Percentiles rank a stretch among this genome's conserved stretches.
Evolutionary conservation across 2,797 vertebrate species (phyloP).

Genomic region (Sardinella longiceps): DNA sequence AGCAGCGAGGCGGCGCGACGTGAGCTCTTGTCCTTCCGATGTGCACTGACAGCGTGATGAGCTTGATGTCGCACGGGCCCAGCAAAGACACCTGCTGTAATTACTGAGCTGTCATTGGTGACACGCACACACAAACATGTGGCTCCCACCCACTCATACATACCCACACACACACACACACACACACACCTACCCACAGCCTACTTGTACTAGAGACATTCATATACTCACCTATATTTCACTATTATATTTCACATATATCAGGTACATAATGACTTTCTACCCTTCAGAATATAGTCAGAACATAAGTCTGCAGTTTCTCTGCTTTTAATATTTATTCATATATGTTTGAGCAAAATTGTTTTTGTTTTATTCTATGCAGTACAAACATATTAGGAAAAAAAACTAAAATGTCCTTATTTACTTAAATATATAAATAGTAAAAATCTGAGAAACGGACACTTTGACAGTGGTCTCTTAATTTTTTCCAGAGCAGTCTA

Average conservation of each 20-base stretch:
- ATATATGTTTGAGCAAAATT: too few species aligned
- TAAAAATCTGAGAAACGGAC: too few species aligned
- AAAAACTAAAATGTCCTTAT: too few species aligned
- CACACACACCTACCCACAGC: neutral
- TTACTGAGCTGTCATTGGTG: neutral
- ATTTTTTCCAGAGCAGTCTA: too few species aligned
- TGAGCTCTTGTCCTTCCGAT: neutral
- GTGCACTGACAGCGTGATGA: slow-evolving; percentile 19
- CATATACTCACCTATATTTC: neutral
- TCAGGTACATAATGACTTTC: neutral
- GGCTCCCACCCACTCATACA: neutral
- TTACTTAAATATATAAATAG: too few species aligned
- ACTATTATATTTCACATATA: neutral
- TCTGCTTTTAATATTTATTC: too few species aligned
- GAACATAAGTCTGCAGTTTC: too few species aligned
- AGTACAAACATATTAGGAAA: too few species aligned
- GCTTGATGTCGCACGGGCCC: neutral
- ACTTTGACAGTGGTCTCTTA: too few species aligned
- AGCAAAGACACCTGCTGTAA: slow-evolving; percentile 11
- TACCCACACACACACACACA: neutral
- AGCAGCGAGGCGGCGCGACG: neutral
- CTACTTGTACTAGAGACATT: neutral
- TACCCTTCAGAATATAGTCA: neutral
- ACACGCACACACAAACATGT: neutral
- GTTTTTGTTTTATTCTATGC: too few species aligned